phyloP scores from a whole-genome alignment of 53 echinoderm and acorn worm genomes.

The Crossaster papposus region DNA sequence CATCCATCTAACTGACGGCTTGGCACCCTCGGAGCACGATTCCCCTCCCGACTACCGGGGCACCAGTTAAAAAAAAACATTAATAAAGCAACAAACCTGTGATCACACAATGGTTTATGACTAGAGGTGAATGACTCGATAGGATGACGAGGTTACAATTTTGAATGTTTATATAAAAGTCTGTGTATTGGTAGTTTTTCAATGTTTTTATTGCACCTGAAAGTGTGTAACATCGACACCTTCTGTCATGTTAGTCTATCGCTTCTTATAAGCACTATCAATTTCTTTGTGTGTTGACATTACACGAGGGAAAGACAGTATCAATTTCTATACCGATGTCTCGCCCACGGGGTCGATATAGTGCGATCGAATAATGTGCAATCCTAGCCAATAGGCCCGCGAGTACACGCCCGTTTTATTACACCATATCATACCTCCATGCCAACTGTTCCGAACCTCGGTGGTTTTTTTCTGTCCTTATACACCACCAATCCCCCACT shows the following conservation, averaged over 20 bases:
- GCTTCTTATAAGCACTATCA: not conserved
- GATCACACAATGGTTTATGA: not conserved
- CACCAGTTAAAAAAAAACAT: not conserved
- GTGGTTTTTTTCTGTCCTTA: not conserved
- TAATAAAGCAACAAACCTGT: too few relatives aligned
- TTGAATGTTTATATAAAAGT: not conserved
- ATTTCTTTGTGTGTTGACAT: conserved; percentile 16
- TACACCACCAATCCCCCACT: not conserved
- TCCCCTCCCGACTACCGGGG: conserved; percentile 20
- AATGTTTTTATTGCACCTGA: conserved; percentile 2
- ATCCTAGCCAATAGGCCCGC: not conserved
- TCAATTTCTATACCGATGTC: conserved; percentile 19
- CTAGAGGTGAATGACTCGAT: conserved; percentile 46
- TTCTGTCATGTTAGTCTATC: conserved; percentile 29
- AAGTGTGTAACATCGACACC: not conserved
- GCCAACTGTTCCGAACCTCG: conserved; percentile 3
- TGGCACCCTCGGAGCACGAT: conserved; percentile 1
- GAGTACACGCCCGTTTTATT: not conserved
- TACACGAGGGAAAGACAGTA: conserved; percentile 1
- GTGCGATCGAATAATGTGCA: not conserved
- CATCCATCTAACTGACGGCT: conserved; percentile 38
- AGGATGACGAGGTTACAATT: not conserved
- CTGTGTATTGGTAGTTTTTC: not conserved
- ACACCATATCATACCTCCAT: not conserved
- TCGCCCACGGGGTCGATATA: conserved; percentile 20